phyloP scores from a whole-genome alignment of 2,888 invertebrate species.

The Caenorhabditis japonica region DNA sequence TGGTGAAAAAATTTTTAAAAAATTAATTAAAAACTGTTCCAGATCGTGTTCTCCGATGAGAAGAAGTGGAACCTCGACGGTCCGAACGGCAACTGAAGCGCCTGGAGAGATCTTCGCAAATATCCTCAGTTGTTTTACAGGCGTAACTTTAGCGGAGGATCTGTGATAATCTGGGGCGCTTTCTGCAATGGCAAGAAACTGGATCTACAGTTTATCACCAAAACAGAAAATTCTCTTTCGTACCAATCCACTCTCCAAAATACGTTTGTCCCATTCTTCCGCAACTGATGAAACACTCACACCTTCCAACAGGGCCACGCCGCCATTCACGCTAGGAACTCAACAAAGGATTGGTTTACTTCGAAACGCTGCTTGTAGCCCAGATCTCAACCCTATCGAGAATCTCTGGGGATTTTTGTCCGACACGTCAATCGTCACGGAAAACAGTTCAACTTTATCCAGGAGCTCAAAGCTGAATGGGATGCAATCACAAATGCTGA shows the following conservation, averaged over 20 bases:
- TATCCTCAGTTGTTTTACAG: slow-evolving; percentile 47
- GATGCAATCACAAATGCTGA: too few relatives aligned
- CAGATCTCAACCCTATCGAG: slow-evolving; percentile 20
- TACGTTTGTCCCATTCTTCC: slow-evolving; percentile 40
- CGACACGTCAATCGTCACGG: too few relatives aligned
- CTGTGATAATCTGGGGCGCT: slow-evolving; percentile 63
- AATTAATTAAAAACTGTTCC: too few relatives aligned
- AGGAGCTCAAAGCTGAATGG: too few relatives aligned
- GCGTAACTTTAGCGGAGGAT: slow-evolving; percentile 61
- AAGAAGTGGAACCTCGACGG: too few relatives aligned
- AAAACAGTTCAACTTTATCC: too few relatives aligned
- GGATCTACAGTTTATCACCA: background rate
- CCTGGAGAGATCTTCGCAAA: slow-evolving; percentile 62
- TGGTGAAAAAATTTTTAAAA: too few relatives aligned
- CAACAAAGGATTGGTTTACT: too few relatives aligned
- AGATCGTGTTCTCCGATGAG: slow-evolving; percentile 65
- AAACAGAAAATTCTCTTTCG: slow-evolving; percentile 25
- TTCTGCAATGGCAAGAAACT: slow-evolving; percentile 13
- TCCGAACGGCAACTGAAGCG: too few relatives aligned
- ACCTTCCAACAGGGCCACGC: slow-evolving; percentile 56
- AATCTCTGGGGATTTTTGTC: slow-evolving; percentile 15
- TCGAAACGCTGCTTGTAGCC: background rate
- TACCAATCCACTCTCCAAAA: slow-evolving; percentile 28
- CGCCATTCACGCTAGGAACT: slow-evolving; percentile 33
- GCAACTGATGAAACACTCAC: background rate